Evolutionary conservation across 1,140 invertebrate species (phyloP), one percentile per base, ranked within the genome.

Genomic region (Drosophila mauritiana): DNA sequence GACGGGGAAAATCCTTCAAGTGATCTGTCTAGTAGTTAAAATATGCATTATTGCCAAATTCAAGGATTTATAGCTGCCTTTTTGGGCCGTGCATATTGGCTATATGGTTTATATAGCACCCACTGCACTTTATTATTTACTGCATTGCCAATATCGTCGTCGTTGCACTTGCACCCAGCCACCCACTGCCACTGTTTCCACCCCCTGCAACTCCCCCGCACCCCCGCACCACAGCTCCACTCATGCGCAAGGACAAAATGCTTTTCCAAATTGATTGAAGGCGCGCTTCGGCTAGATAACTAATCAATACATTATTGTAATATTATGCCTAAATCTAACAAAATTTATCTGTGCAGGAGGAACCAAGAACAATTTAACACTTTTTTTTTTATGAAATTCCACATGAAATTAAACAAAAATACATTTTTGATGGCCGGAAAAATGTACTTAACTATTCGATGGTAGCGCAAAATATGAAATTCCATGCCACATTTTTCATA

Each of bases 291-390:
- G 12, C 27, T n/a, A 59, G 72, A 76, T 75, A 75, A 77, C 72
- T 73, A 77, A 77, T 77, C 61, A 67, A 77, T 76, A 75, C 55
- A 49, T 76, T 68, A 61, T 77, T 68, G 42, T 75, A 55, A 59
- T 73, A 55, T 55, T 54, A 61, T 54, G 49, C 56, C 25, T 37
- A 37, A 25, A 39, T 31, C 20, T 22, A 31, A 10, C 2, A 31
- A n/a, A 17, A 36, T 52, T 61, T 51, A 27, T 17, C n/a, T 36
- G 10, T 10, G 15, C 13, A 37, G 37, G 45, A 40, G 15, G 2
- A 22, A 22, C 17, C 6, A 5, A 6, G 1, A 27, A 27, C 27
- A 7, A 27, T 27, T 27, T 27, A 27, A 7, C 27, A 27, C 6
- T 27, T 22, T 3, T 22, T 22, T 22, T 22, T 22, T 2, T 3